Evolutionary conservation across 2,888 invertebrate genomes (phyloP).

Genomic region (Aphelenchoides bicaudatus): DNA sequence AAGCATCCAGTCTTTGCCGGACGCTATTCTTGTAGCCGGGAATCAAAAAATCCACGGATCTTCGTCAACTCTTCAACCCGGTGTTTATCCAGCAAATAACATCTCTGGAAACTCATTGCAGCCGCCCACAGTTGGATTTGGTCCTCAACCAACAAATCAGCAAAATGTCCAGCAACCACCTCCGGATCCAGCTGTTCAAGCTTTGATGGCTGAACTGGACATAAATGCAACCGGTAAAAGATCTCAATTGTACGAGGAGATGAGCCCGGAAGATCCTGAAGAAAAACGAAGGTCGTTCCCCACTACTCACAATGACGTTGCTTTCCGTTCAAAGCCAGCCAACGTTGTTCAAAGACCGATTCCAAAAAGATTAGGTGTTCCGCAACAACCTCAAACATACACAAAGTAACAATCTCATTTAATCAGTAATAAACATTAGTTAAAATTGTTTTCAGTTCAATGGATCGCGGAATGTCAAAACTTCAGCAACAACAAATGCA

Average conservation of each 20-base stretch:
- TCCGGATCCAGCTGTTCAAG: slow-evolving; percentile 51
- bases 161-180: slow-evolving; percentile 16
- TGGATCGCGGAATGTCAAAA: slow-evolving; percentile 30
- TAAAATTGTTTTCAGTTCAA: slow-evolving; percentile 21
- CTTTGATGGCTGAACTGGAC: slow-evolving; percentile 57
- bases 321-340: slow-evolving; percentile 16
- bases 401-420: too few relatives aligned
- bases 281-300: slow-evolving; percentile 41
- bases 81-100: neutral
- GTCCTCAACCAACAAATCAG: slow-evolving; percentile 10
- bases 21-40: slow-evolving; percentile 30
- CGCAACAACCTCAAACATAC: slow-evolving; percentile 21
- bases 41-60: neutral
- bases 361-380: slow-evolving; percentile 19
- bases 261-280: neutral
- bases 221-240: slow-evolving; percentile 45
- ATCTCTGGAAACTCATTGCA: neutral
- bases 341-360: neutral
- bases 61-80: slow-evolving; percentile 1
- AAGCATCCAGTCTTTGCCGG: slow-evolving; percentile 41
- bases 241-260: too few relatives aligned
- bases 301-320: slow-evolving; percentile 27
- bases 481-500: slow-evolving; percentile 19
- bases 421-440: neutral
- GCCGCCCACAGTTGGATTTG: neutral